Evolutionary conservation across 1,140 invertebrate species (phyloP), one percentile per base, ranked within the genome.

Genomic region (Samia ricini): DNA sequence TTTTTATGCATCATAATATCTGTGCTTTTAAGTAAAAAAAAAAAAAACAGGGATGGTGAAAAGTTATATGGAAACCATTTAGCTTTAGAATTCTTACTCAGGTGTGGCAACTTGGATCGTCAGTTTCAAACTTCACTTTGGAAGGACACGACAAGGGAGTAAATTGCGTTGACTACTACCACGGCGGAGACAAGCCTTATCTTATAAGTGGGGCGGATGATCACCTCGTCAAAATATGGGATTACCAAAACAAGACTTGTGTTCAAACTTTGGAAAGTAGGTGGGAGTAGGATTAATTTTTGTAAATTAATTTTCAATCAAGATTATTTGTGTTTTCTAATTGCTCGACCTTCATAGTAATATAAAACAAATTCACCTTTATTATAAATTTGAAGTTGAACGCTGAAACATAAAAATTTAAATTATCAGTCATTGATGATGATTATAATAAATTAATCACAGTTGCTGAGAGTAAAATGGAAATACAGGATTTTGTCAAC

Each of bases 131-230:
- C 91, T 99, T 99, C 83, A 99, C 99, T 0, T 87, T 99, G 4
- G 98, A 99, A 83, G 99, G 99, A 0, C 99, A 99, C 76, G 98
- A 99, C 71, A 99, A 99, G 84, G 99, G 99, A 50, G 98, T 99
- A 0, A 99, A 99, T 84, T 99, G 98, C 90, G 97, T 99, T 0
- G 98, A 99, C 89, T 99, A 99, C 84, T 99, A 99, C 85, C 96
- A 99, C 82, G 98, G 97, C n/a, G 98, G 98, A n/a, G 99, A 99
- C 79, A 99, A 99, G 79, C 99, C 99, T 0, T 99, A 99, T 85
- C 92, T 99, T 20, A 99, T 99, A 78, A 99, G 99, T 60, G 99
- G 99, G 18, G 98, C 98, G 52, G 99, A 99, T 89, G 99, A 99
- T 87, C 94, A 97, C 50, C 92, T 97, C 1, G 98, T 99, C 0